Conservation (phyloP, 2,888 invertebrate species). For the Halictus ligatus region DNA sequence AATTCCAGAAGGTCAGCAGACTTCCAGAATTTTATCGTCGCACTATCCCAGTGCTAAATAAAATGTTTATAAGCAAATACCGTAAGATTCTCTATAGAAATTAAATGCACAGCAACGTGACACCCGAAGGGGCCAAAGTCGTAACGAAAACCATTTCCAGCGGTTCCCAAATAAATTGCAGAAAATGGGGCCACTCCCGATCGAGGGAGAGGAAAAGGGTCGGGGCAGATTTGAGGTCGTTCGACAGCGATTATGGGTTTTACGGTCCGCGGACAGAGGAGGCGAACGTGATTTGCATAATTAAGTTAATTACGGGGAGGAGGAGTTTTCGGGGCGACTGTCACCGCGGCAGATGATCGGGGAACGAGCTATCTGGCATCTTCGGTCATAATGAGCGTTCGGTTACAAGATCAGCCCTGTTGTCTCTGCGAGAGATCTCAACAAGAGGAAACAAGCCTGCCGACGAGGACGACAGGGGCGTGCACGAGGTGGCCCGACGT, state of each 20-base stretch:
- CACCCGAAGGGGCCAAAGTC: neutral
- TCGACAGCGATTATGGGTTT: neutral
- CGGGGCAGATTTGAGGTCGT: neutral
- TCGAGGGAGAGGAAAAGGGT: neutral
- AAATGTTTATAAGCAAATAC: too few species aligned
- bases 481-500: slow-evolving; percentile 60
- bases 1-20: too few species aligned
- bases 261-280: too few species aligned
- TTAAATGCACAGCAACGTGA: neutral
- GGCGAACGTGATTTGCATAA: slow-evolving; percentile 36
- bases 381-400: slow-evolving; percentile 63
- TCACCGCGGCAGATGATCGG: slow-evolving; percentile 6
- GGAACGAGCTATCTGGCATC: slow-evolving; percentile 46
- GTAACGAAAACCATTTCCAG: neutral
- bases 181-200: neutral
- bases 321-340: neutral
- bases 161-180: neutral
- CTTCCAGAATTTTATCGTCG: too few species aligned
- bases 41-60: neutral
- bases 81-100: neutral
- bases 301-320: slow-evolving; percentile 50
- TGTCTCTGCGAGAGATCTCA: slow-evolving; percentile 58
- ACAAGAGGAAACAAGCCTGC: slow-evolving; percentile 49
- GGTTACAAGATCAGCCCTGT: slow-evolving; percentile 56
- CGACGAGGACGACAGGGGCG: slow-evolving; percentile 51